phyloP scores from a whole-genome alignment of 2,888 invertebrate species.

The Drosophila neonasuta region DNA sequence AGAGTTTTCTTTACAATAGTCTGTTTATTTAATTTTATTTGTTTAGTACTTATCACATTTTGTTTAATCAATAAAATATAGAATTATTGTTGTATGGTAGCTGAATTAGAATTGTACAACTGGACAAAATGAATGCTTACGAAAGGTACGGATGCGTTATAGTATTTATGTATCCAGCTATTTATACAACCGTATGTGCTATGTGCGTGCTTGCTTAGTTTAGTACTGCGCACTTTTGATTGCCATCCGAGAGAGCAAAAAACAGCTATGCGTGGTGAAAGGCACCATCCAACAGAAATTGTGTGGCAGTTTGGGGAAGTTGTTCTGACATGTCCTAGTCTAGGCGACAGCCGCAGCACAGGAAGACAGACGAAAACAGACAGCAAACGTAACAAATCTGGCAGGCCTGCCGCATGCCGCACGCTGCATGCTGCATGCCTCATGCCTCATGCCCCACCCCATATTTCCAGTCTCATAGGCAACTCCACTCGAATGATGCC shows the following conservation, averaged over 20 bases:
- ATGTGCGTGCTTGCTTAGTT: background rate
- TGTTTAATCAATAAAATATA: too few relatives aligned
- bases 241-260: slow-evolving; percentile 16
- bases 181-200: too few relatives aligned
- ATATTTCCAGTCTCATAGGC: slow-evolving; percentile 2
- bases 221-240: slow-evolving; percentile 20
- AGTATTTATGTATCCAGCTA: too few relatives aligned
- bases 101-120: too few relatives aligned
- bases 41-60: too few relatives aligned
- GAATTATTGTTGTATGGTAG: too few relatives aligned
- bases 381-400: slow-evolving; percentile 55
- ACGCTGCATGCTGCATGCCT: slow-evolving; percentile 9
- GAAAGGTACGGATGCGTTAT: too few relatives aligned
- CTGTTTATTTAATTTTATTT: too few relatives aligned
- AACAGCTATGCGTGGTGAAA: slow-evolving; percentile 44
- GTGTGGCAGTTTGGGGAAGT: slow-evolving; percentile 49
- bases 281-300: slow-evolving; percentile 24
- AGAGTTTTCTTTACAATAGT: too few relatives aligned
- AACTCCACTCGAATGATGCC: slow-evolving; percentile 21
- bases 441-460: slow-evolving; percentile 8
- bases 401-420: slow-evolving; percentile 17
- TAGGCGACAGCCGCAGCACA: slow-evolving; percentile 39
- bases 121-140: too few relatives aligned
- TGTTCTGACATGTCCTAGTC: slow-evolving; percentile 60
- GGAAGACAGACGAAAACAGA: slow-evolving; percentile 33